Percentiles rank a stretch among this genome's conserved stretches.
Evolutionary conservation across 2,888 invertebrate species (phyloP).

Genomic region (Mycalesis mineus): DNA sequence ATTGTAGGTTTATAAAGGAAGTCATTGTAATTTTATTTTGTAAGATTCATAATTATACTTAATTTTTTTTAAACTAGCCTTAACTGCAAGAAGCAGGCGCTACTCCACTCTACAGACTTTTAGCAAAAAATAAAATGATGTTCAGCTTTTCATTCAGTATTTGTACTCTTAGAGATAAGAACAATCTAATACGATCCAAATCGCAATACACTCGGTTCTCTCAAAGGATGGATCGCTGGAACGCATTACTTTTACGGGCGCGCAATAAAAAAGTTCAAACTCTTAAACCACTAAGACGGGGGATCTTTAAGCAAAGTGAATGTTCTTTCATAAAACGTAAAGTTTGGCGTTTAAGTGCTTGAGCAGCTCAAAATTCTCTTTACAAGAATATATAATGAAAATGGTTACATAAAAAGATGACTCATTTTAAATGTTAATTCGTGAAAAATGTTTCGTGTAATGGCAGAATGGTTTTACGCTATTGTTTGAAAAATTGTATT

Average conservation of each 20-base stretch:
- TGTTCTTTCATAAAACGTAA: constrained; percentile 54
- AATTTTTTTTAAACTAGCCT: no score
- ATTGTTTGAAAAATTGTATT: no score
- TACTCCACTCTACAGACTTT: no score
- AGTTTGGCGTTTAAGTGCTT: constrained; percentile 49
- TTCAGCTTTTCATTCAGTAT: background rate
- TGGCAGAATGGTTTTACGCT: no score
- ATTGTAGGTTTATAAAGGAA: no score
- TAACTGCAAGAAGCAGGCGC: no score
- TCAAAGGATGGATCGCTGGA: background rate
- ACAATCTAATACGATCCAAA: no score
- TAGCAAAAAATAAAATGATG: no score
- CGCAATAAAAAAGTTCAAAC: constrained; percentile 21
- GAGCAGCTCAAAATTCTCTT: constrained; percentile 49
- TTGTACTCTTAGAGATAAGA: no score
- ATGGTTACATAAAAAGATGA: constrained; percentile 36
- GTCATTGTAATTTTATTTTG: no score
- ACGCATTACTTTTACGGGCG: constrained; percentile 3
- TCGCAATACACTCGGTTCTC: no score
- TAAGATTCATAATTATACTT: no score
- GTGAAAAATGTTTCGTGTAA: background rate
- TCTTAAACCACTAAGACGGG: constrained; percentile 38
- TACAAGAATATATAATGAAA: constrained; percentile 46
- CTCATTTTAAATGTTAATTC: constrained; percentile 28
- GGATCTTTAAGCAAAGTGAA: constrained; percentile 45